Evolutionary conservation across 2,888 invertebrate genomes (phyloP), one percentile per base, ranked within the genome.

Genomic region (Sipunculus nudus): DNA sequence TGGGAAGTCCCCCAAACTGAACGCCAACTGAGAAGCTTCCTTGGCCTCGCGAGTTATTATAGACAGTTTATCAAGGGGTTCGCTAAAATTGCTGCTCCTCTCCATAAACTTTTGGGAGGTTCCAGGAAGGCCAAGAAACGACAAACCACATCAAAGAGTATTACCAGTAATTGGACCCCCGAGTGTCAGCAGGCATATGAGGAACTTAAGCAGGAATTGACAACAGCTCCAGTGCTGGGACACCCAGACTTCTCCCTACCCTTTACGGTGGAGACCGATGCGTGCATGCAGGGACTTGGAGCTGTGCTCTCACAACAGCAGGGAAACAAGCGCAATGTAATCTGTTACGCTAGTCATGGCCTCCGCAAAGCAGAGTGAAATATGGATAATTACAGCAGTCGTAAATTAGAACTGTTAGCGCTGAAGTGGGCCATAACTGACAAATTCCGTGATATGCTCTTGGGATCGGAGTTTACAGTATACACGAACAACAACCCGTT

Each of bases 401-500:
- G 21, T 8, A 47, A 47, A 28, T 19, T 47, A 19, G 47, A 47
- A 26, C 21, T 47, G 8, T 28, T 47, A 13, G 47, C 10, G 8
- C 21, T 47, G 28, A 21, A 47, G 23, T 47, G 47, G 47, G 53
- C n/a, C n/a, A n/a, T n/a, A n/a, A n/a, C n/a, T n/a, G n/a, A n/a
- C n/a, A n/a, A n/a, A n/a, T n/a, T n/a, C n/a, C n/a, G n/a, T n/a
- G n/a, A n/a, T n/a, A n/a, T n/a, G n/a, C n/a, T n/a, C n/a, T n/a
- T n/a, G n/a, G n/a, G n/a, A n/a, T n/a, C n/a, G n/a, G n/a, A n/a
- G n/a, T n/a, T n/a, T n/a, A n/a, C n/a, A n/a, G n/a, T 41, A 13
- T 53, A 21, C 29, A 50, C 50, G 13, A 45, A 48, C 16, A 49
- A 39, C 25, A 50, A 56, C 25, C 56, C 46, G 5, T 21, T 56